These are phyloP conservation scores for Cataglyphis albicans DNA, from an alignment of 2,888 invertebrate genomes.

Conservation along the genomic window DNA sequence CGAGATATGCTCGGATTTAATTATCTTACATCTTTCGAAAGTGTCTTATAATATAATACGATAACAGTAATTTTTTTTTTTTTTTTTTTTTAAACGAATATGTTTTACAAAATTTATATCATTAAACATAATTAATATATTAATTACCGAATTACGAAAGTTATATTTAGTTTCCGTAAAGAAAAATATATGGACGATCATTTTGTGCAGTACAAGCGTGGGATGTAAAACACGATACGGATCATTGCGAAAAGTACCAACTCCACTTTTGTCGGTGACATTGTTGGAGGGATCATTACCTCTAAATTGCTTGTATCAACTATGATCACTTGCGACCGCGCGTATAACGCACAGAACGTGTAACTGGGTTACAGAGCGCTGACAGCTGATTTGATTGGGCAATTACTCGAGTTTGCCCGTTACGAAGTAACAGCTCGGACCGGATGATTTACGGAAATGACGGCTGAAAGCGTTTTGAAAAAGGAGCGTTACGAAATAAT, in stretches of 20 bases:
- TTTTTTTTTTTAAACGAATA: not conserved
- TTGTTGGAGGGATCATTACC: constrained; percentile 54
- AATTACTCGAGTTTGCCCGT: constrained; percentile 58
- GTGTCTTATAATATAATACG: not conserved
- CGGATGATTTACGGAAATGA: constrained; percentile 50
- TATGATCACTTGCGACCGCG: constrained; percentile 53
- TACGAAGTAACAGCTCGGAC: constrained; percentile 52
- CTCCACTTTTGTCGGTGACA: constrained; percentile 54
- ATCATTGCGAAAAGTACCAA: constrained; percentile 53
- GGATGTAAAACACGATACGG: constrained; percentile 45
- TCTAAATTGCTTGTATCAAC: constrained; percentile 55
- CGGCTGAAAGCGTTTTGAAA: constrained; percentile 42
- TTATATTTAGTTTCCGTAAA: constrained; percentile 1
- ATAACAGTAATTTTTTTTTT: too few species aligned
- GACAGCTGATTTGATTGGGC: constrained; percentile 58
- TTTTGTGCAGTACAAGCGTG: constrained; percentile 37
- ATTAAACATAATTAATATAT: not conserved
- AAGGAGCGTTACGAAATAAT: constrained; percentile 28
- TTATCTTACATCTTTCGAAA: not conserved
- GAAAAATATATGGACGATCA: not conserved
- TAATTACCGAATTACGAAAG: constrained; percentile 10
- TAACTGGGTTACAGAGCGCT: constrained; percentile 61
- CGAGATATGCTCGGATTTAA: not conserved
- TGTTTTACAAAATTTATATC: not conserved
- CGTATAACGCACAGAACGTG: constrained; percentile 48